These are phyloP conservation scores for Gambusia affinis DNA, from an alignment of 2,113 vertebrate species.

Conservation along the genomic window DNA sequence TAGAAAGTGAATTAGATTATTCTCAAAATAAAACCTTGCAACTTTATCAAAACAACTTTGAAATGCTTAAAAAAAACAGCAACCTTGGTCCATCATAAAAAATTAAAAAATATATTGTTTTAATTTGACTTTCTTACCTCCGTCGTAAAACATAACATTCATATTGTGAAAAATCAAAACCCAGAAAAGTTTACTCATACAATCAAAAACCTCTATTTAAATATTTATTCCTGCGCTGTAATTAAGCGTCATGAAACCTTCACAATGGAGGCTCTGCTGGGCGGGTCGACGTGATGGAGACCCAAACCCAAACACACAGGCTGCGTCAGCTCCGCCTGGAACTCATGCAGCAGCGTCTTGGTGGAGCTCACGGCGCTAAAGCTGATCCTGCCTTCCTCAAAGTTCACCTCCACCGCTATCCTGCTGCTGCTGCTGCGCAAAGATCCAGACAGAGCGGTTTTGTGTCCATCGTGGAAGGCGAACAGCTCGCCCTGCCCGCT, in stretches of 20 bases:
- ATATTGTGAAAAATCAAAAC: too few species aligned
- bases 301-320: conserved; percentile 61
- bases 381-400: conserved; percentile 45
- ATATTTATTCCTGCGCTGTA: neutral
- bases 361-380: conserved; percentile 32
- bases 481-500: conserved; percentile 30
- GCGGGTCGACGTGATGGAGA: conserved; percentile 37
- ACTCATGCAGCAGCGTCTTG: conserved; percentile 15
- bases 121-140: too few species aligned
- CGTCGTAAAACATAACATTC: too few species aligned
- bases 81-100: too few species aligned
- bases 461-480: conserved; percentile 36
- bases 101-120: too few species aligned
- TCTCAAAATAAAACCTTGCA: too few species aligned
- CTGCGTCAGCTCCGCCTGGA: conserved; percentile 47
- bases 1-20: too few species aligned
- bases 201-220: neutral
- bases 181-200: too few species aligned
- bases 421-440: conserved; percentile 24
- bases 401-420: conserved; percentile 50
- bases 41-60: neutral
- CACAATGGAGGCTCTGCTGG: conserved; percentile 51
- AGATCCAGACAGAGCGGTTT: neutral
- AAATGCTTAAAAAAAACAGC: too few species aligned
- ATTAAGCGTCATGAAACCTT: conserved; percentile 19